Evolutionary conservation across 35 echinoderm and acorn worm genomes (phyloP).

Genomic region (Heliocidaris tuberculata): DNA sequence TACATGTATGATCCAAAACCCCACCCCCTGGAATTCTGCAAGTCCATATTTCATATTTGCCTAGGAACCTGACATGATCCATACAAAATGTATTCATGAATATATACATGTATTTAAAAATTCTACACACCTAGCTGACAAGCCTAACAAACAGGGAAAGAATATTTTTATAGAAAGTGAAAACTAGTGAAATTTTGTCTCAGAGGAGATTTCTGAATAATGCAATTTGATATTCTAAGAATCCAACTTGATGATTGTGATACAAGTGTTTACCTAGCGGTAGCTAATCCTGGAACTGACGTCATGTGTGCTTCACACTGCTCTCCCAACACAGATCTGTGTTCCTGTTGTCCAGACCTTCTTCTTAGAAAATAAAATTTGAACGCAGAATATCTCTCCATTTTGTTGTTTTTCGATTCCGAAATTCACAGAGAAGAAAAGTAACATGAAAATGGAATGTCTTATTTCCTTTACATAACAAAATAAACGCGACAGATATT

Average conservation of each 20-base stretch:
- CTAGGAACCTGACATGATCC: too few species aligned
- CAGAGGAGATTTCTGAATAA: too few species aligned
- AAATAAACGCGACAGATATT: background rate
- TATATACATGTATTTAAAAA: too few species aligned
- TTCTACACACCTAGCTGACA: too few species aligned
- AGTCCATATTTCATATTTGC: too few species aligned
- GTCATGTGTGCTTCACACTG: background rate
- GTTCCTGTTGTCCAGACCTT: background rate
- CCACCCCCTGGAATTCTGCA: too few species aligned
- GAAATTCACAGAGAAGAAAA: background rate
- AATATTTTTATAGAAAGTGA: too few species aligned
- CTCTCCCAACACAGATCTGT: background rate
- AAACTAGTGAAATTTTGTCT: too few species aligned
- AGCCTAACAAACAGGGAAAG: too few species aligned
- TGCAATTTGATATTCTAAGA: background rate
- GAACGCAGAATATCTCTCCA: background rate
- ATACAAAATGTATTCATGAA: too few species aligned
- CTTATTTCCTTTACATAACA: background rate
- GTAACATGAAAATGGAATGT: background rate
- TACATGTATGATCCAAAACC: too few species aligned
- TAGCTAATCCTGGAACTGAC: background rate
- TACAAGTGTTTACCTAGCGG: background rate
- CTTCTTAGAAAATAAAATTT: background rate
- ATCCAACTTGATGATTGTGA: slow-evolving; percentile 4
- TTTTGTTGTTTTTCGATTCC: background rate